A percentile compares a stretch with the other conserved stretches of the same genome.
Evolutionary conservation across 2,797 vertebrate genomes (phyloP).

Genomic region (Synanceia verrucosa): DNA sequence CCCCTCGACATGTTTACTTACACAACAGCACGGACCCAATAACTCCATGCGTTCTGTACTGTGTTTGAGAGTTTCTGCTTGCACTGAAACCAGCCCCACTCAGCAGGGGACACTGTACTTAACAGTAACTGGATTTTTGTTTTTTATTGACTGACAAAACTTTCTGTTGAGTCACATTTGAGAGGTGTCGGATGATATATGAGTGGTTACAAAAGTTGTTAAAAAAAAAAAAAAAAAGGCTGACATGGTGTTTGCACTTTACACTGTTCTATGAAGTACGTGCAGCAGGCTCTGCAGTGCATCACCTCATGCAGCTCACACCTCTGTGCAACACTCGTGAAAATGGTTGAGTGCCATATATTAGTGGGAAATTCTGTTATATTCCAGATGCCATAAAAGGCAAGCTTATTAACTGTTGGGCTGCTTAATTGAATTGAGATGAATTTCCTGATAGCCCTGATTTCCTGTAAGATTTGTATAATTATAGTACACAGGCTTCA

Average conservation of each 20-base stretch:
- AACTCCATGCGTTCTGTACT: constrained; percentile 79
- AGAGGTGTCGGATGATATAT: constrained; percentile 9
- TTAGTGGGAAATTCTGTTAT: constrained; percentile 16
- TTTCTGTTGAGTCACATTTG: constrained; percentile 29
- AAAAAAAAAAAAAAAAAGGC: not conserved
- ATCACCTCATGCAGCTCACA: not conserved
- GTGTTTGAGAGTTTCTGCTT: constrained; percentile 79
- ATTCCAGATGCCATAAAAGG: constrained; percentile 32
- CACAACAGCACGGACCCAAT: constrained; percentile 88
- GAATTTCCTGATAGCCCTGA: constrained; percentile 31
- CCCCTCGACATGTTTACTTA: constrained; percentile 99
- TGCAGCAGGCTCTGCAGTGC: not conserved
- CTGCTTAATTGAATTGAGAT: constrained; percentile 44
- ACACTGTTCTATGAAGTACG: too few species aligned
- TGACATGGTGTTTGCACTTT: not conserved
- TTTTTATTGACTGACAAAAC: constrained; percentile 34
- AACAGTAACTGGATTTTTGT: constrained; percentile 20
- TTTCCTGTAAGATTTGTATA: constrained; percentile 38
- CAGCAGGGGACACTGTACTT: constrained; percentile 33
- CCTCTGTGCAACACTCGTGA: constrained; percentile 14
- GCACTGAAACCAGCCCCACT: constrained; percentile 44
- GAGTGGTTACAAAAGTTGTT: constrained; percentile 1
- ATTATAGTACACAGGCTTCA: constrained; percentile 29
- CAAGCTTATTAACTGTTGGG: constrained; percentile 35
- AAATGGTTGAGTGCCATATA: constrained; percentile 20